These are phyloP conservation scores for Eupithecia pulchellata DNA, from an alignment of 2,888 invertebrate genomes.

Conservation along the genomic window DNA sequence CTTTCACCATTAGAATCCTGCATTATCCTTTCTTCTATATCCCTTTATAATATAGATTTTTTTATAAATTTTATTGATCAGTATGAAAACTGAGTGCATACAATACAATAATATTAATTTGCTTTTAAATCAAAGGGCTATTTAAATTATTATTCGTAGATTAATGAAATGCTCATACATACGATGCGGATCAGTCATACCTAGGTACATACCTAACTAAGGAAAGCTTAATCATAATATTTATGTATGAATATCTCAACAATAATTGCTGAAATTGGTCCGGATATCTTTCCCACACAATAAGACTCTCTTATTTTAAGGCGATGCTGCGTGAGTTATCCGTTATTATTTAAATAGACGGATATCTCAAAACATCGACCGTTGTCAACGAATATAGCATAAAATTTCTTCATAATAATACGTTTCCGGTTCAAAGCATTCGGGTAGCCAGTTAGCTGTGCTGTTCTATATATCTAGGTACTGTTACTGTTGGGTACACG, in stretches of 20 bases:
- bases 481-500: not conserved
- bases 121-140: not conserved
- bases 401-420: not conserved
- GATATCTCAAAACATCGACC: not conserved
- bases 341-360: not conserved
- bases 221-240: too few species aligned
- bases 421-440: constrained; percentile 2
- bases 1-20: too few species aligned
- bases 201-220: too few species aligned
- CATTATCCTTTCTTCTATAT: too few species aligned
- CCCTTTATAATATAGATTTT: too few species aligned
- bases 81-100: not conserved
- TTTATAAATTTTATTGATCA: too few species aligned
- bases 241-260: too few species aligned
- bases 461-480: not conserved
- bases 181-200: too few species aligned
- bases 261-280: too few species aligned
- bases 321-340: not conserved
- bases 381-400: not conserved
- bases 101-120: not conserved
- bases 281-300: not conserved
- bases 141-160: not conserved
- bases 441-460: not conserved
- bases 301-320: not conserved
- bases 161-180: too few species aligned